Percentiles rank a stretch among this genome's conserved stretches.
These are phyloP conservation scores for Rhinichthys klamathensis DNA, from an alignment of 2,113 vertebrate genomes.

Conservation along the genomic window DNA sequence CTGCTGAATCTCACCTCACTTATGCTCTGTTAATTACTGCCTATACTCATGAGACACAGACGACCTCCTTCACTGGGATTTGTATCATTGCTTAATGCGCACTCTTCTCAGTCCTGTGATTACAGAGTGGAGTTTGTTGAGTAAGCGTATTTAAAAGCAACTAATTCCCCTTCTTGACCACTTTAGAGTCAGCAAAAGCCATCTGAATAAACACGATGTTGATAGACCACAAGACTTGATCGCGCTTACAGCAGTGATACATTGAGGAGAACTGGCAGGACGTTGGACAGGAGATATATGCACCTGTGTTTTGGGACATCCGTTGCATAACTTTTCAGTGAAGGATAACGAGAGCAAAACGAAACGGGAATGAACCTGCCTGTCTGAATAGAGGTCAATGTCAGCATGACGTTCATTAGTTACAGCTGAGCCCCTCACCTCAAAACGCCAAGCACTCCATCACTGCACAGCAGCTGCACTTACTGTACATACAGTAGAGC, in stretches of 20 bases:
- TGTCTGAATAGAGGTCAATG: slow-evolving; percentile 27
- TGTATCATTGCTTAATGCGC: slow-evolving; percentile 20
- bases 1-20: slow-evolving; percentile 44
- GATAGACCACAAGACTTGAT: neutral
- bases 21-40: slow-evolving; percentile 33
- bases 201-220: neutral
- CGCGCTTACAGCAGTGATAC: neutral
- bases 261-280: neutral
- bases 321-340: neutral
- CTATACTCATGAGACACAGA: slow-evolving; percentile 12
- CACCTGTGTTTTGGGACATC: neutral
- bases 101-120: neutral
- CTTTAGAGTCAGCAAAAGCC: neutral
- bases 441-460: slow-evolving; percentile 19
- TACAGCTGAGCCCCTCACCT: slow-evolving; percentile 32
- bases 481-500: neutral
- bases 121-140: neutral
- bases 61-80: neutral
- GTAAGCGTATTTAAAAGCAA: neutral
- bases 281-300: slow-evolving; percentile 1
- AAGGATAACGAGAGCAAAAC: neutral
- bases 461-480: slow-evolving; percentile 40
- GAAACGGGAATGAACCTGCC: neutral
- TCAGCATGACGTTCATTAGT: slow-evolving; percentile 28
- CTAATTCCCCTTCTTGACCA: neutral